A percentile compares a stretch with the other conserved stretches of the same genome.
These are phyloP conservation scores for Leptinotarsa defecta DNA, from an alignment of 1,140 invertebrate genomes.

Conservation along the genomic window DNA sequence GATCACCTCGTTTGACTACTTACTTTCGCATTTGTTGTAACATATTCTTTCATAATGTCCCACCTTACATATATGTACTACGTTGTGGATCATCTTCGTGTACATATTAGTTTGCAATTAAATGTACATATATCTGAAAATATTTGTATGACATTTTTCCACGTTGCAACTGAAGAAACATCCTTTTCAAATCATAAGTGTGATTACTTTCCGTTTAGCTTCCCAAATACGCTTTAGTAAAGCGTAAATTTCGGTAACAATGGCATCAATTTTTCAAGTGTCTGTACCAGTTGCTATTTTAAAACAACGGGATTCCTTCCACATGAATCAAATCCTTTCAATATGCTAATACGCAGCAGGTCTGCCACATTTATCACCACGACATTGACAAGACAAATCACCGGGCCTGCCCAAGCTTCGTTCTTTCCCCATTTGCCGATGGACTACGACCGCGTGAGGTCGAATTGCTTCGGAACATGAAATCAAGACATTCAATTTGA, in stretches of 20 bases:
- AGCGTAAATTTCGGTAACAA: constrained; percentile 30
- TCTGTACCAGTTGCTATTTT: constrained; percentile 42
- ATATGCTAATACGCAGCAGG: constrained; percentile 46
- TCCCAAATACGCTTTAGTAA: not conserved
- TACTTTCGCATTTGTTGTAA: too few relatives aligned
- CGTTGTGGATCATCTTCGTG: too few relatives aligned
- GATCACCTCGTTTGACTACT: too few relatives aligned
- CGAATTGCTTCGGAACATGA: constrained; percentile 21
- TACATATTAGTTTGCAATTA: too few relatives aligned
- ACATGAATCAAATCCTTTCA: constrained; percentile 49
- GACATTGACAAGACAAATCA: constrained; percentile 52
- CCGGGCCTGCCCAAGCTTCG: constrained; percentile 28
- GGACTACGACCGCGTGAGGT: constrained; percentile 10
- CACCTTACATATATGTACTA: too few relatives aligned
- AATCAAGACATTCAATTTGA: constrained; percentile 18
- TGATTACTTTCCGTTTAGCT: too few relatives aligned
- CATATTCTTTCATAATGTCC: too few relatives aligned
- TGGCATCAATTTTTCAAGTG: constrained; percentile 43
- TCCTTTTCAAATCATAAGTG: too few relatives aligned
- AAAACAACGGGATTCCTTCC: constrained; percentile 48
- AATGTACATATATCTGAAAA: too few relatives aligned
- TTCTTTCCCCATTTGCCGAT: not conserved
- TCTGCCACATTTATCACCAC: constrained; percentile 45
- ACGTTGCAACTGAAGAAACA: too few relatives aligned
- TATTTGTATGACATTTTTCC: too few relatives aligned